phyloP scores from a whole-genome alignment of 2,113 vertebrate genomes.

The Hypanus sabinus region DNA sequence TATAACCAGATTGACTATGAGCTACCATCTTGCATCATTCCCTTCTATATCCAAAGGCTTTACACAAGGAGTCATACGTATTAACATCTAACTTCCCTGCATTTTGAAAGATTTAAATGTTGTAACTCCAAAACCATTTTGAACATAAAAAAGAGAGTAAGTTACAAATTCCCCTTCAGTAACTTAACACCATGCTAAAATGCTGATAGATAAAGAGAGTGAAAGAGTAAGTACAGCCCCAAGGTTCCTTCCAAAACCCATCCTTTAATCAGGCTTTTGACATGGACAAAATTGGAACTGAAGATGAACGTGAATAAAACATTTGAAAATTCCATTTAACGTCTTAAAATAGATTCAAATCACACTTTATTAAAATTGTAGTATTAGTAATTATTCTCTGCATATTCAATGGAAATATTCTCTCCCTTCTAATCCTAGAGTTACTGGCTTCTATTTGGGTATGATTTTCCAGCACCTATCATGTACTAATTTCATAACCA shows the following conservation, averaged over 20 bases:
- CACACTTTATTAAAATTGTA: constrained; percentile 14
- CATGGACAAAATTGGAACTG: constrained; percentile 14
- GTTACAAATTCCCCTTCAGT: constrained; percentile 13
- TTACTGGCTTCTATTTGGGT: background rate
- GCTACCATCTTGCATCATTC: no score
- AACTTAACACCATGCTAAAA: background rate
- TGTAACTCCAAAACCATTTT: background rate
- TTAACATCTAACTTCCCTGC: background rate
- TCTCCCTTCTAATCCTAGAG: background rate
- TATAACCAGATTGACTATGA: no score
- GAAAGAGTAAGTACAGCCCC: background rate
- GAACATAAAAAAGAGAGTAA: background rate
- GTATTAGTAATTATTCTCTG: background rate
- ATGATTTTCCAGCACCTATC: background rate
- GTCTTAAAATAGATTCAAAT: constrained; percentile 24
- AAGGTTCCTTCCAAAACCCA: background rate
- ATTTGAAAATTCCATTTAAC: background rate
- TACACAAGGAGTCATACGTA: background rate
- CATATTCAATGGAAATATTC: background rate
- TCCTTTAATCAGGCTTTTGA: constrained; percentile 4
- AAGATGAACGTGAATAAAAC: constrained; percentile 19
- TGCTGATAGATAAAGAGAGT: background rate
- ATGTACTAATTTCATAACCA: background rate
- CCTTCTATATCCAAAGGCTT: no score
- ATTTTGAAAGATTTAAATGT: constrained; percentile 4